Percentiles rank a stretch among this genome's conserved stretches.
Conservation (phyloP, 1,140 invertebrate species). For the Samia ricini region DNA sequence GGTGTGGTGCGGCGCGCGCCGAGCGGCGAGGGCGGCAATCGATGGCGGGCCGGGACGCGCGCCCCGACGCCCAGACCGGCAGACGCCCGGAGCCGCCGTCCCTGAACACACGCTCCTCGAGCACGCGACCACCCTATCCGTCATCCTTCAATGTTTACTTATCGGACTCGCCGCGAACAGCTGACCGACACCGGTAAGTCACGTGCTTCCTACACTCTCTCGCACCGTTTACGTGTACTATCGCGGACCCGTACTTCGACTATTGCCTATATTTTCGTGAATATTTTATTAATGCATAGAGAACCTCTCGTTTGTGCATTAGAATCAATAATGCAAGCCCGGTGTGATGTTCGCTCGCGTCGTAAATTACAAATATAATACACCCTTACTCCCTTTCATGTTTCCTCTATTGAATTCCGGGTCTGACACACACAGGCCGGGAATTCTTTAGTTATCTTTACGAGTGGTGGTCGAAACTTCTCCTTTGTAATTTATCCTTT, state of each 20-base stretch:
- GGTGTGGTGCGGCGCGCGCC: constrained; percentile 62
- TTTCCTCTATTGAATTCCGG: constrained; percentile 51
- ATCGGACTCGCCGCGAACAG: constrained; percentile 61
- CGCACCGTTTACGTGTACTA: constrained; percentile 15
- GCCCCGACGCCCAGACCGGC: constrained; percentile 66
- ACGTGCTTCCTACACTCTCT: constrained; percentile 46
- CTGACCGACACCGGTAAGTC: constrained; percentile 73
- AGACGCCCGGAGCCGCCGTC: constrained; percentile 71
- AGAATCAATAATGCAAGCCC: constrained; percentile 47
- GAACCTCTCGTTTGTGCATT: constrained; percentile 37
- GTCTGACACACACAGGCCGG: constrained; percentile 37
- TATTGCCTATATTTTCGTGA: constrained; percentile 23
- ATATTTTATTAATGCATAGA: constrained; percentile 29
- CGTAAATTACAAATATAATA: constrained; percentile 71
- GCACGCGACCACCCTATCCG: constrained; percentile 45
- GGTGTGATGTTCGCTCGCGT: constrained; percentile 39
- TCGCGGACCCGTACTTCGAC: constrained; percentile 10
- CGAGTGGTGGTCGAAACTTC: constrained; percentile 52
- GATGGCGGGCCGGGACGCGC: constrained; percentile 62
- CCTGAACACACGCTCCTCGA: constrained; percentile 59
- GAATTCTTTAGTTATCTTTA: constrained; percentile 68
- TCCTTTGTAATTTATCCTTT: constrained; percentile 70
- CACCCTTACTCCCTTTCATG: constrained; percentile 61
- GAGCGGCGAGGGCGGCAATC: constrained; percentile 62
- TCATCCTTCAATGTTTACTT: constrained; percentile 69